Base-by-base conservation (phyloP, 2,888 invertebrate species). In the Clivina fossor region DNA sequence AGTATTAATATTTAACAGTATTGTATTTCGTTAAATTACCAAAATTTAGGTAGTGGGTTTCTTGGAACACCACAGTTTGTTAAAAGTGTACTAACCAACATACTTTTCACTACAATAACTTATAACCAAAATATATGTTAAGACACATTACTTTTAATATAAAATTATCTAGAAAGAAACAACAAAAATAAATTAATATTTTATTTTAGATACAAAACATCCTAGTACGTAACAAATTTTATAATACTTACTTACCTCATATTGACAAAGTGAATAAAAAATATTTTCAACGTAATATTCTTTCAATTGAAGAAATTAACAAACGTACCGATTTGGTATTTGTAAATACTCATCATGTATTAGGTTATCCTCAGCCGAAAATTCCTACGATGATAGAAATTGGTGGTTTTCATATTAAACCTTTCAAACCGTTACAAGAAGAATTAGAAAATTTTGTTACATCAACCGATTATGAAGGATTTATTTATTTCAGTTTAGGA, bases 401-500 rank as follows among this genome's bases (percentile, higher is more conserved):
- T 16, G 55, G 55, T 22, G 55, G 55, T 7, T 9, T 55, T 11
- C 55, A 55, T 22, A 47, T 55, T n/a, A 55, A 47, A 11, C 38
- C 47, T 9, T 8, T 33, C n/a, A 48, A 33, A 44, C 8, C 43
- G 20, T 15, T 56, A 19, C 43, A 58, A 48, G 58, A 55, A 9
- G 72, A 75, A 58, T 66, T 78, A 13, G 65, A 75, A 60, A 61
- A 63, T 13, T 77, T 76, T 58, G 58, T 78, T 37, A n/a, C n/a
- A n/a, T n/a, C n/a, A n/a, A 71, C 75, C 3, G 46, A 46, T 18
- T 62, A 66, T 19, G 62, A 75, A 50, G 78, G 78, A 2, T 76
- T 71, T 11, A 72, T 79, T 48, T 76, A 71, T 63, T 77, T 79
- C 53, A 78, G 76, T 60, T 68, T 79, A 40, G 78, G 78, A 40